These are phyloP conservation scores for Solea senegalensis DNA, from an alignment of 2,113 vertebrate genomes.

Conservation along the genomic window DNA sequence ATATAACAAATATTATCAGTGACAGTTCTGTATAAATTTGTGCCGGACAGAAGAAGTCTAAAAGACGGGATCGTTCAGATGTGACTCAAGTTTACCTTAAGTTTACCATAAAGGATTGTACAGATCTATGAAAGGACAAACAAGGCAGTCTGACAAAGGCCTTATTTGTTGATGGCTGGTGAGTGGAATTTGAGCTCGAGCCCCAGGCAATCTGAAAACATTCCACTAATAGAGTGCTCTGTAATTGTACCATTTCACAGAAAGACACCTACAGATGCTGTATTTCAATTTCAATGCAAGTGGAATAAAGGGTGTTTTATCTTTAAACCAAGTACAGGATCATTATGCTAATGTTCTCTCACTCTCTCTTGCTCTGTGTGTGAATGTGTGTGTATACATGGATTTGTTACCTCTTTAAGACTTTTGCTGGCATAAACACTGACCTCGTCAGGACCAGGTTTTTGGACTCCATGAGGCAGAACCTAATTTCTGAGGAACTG, in stretches of 20 bases:
- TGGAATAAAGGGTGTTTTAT: constrained; percentile 56
- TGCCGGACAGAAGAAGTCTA: neutral
- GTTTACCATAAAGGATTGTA: constrained; percentile 19
- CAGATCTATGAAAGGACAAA: constrained; percentile 44
- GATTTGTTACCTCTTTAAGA: constrained; percentile 23
- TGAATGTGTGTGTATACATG: neutral
- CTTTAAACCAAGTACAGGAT: constrained; percentile 33
- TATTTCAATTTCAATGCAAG: constrained; percentile 53
- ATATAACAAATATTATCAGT: neutral
- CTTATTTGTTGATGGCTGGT: constrained; percentile 74
- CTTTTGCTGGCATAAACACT: neutral
- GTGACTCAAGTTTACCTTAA: constrained; percentile 2
- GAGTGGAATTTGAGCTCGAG: constrained; percentile 80
- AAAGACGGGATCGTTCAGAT: constrained; percentile 1
- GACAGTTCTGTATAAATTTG: neutral
- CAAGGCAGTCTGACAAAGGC: constrained; percentile 68
- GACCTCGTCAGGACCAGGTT: no score
- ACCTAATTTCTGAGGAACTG: no score
- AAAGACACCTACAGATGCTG: constrained; percentile 64
- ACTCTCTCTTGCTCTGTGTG: neutral
- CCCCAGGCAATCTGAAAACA: constrained; percentile 73
- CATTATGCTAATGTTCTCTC: constrained; percentile 45
- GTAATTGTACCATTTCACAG: constrained; percentile 70
- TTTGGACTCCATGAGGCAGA: no score
- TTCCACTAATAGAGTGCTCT: constrained; percentile 71